phyloP scores from a whole-genome alignment of 1,140 invertebrate genomes.

The Alviniconcha marisindica region DNA sequence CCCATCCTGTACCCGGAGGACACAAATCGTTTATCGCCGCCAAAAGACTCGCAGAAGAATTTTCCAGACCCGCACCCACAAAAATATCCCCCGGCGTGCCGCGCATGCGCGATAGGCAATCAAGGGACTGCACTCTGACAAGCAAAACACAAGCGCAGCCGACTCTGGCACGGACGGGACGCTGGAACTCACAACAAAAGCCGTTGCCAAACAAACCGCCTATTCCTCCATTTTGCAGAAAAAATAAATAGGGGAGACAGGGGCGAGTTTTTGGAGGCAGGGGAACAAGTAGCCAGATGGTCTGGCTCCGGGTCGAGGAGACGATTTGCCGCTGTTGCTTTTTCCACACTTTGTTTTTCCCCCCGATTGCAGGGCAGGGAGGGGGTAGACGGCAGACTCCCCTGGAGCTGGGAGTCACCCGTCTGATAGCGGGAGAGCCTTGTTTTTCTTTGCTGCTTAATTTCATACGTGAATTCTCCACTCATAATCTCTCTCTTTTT shows the following conservation, averaged over 20 bases:
- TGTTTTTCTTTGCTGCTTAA: too few relatives aligned
- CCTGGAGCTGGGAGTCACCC: too few relatives aligned
- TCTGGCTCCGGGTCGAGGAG: conserved; percentile 6
- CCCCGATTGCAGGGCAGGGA: neutral
- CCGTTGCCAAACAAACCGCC: conserved; percentile 42
- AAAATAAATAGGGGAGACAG: conserved; percentile 41
- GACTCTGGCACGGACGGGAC: conserved; percentile 8
- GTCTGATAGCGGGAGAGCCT: too few relatives aligned
- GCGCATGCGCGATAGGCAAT: conserved; percentile 40
- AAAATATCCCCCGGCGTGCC: conserved; percentile 32
- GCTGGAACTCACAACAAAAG: conserved; percentile 42
- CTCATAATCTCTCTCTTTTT: too few relatives aligned
- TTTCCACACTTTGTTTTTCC: conserved; percentile 19
- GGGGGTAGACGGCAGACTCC: neutral
- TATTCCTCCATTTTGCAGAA: conserved; percentile 44
- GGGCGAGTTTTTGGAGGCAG: neutral
- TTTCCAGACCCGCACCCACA: conserved; percentile 25
- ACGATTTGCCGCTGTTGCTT: neutral
- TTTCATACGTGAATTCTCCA: too few relatives aligned
- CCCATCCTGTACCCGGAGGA: conserved; percentile 16
- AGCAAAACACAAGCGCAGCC: conserved; percentile 36
- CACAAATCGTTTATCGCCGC: conserved; percentile 39
- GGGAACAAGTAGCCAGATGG: conserved; percentile 30
- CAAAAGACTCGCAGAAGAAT: conserved; percentile 32
- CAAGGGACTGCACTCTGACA: conserved; percentile 43